Conservation (phyloP, 2,888 invertebrate species). For the Coremacera marginata region DNA sequence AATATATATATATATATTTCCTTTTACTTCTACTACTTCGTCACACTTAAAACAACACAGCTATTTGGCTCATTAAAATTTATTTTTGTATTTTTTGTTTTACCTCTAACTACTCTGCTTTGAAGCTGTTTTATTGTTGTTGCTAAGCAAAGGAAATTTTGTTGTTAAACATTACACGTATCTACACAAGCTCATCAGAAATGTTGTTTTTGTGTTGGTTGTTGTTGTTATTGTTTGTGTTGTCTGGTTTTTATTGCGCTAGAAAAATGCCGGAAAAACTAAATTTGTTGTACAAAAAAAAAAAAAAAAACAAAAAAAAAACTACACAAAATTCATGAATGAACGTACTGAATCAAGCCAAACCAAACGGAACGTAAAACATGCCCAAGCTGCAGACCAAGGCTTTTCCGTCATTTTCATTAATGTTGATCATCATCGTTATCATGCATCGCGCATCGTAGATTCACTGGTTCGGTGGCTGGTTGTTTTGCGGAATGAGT, state of each 20-base stretch:
- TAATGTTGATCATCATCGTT: slow-evolving; percentile 1
- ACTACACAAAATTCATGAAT: background rate
- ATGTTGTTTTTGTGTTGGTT: background rate
- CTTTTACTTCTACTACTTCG: background rate
- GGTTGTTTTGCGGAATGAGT: background rate
- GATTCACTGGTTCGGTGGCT: background rate
- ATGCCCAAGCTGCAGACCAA: background rate
- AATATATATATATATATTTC: background rate
- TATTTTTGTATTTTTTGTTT: no score
- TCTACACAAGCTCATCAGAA: background rate
- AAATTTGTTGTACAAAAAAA: background rate
- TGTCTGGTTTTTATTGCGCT: background rate
- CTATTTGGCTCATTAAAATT: background rate
- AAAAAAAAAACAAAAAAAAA: background rate
- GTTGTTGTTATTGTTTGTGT: background rate
- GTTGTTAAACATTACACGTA: no score
- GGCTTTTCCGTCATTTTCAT: no score
- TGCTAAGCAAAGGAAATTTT: background rate
- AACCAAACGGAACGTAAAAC: slow-evolving; percentile 4
- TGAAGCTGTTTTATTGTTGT: background rate
- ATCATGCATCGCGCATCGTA: background rate
- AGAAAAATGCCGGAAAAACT: slow-evolving; percentile 1
- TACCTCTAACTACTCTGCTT: background rate
- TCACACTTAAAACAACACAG: background rate
- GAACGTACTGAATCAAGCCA: background rate